A percentile compares a stretch with the other conserved stretches of the same genome.
These are phyloP conservation scores for Euphydryas editha DNA, from an alignment of 2,888 invertebrate species.

Conservation along the genomic window DNA sequence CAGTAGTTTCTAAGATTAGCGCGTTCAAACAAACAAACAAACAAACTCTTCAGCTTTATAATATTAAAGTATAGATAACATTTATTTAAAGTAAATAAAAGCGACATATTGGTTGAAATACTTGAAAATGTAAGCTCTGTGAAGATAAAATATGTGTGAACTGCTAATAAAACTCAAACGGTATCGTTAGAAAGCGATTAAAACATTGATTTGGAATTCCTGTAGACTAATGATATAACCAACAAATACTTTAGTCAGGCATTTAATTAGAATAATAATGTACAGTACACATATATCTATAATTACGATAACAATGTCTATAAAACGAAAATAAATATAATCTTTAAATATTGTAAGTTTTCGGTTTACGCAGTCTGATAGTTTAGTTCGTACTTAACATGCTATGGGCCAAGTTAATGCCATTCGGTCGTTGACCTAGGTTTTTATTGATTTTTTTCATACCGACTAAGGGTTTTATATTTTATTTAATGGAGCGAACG, in stretches of 20 bases:
- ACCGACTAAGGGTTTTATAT: conserved; percentile 12
- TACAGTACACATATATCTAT: too few relatives aligned
- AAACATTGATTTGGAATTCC: conserved; percentile 3
- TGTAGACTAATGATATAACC: not conserved
- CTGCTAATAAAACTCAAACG: conserved; percentile 1
- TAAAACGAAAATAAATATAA: not conserved
- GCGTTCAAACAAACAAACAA: too few relatives aligned
- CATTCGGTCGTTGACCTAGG: conserved; percentile 23
- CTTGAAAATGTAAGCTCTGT: conserved; percentile 7
- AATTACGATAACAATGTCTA: too few relatives aligned
- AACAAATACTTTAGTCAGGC: too few relatives aligned
- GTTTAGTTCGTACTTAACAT: not conserved
- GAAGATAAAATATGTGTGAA: conserved; percentile 5
- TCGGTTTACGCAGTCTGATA: not conserved
- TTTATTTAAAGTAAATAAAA: not conserved
- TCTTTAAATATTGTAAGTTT: not conserved
- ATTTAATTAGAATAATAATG: too few relatives aligned
- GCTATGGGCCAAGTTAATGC: conserved; percentile 20
- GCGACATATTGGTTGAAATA: not conserved
- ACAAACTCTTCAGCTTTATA: too few relatives aligned
- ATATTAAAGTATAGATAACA: not conserved
- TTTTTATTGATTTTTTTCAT: conserved; percentile 30
- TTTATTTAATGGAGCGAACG: conserved; percentile 17
- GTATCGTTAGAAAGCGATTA: not conserved
- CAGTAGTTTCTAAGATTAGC: too few relatives aligned